Base-by-base conservation (phyloP, 2,797 vertebrate genomes). In the Danionella dracula region DNA sequence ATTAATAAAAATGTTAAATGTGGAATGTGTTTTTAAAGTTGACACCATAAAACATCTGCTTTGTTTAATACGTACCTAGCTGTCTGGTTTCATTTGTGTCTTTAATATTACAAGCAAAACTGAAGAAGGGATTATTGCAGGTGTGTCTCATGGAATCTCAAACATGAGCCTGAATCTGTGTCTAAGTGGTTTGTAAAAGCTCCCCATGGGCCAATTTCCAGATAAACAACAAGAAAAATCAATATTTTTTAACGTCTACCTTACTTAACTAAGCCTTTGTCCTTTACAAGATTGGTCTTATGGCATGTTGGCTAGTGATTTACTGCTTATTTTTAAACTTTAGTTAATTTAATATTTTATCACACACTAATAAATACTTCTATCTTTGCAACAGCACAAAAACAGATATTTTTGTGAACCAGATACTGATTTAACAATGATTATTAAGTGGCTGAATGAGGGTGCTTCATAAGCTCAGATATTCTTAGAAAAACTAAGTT, bases 221-320 rank as follows among this genome's bases (percentile, higher is more conserved):
- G 19, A 21, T 61, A 60, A 73, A 58, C 71, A 69, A 76, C 59
- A 68, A 48, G 48, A 65, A 70, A 27, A 37, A 27, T 71, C 57
- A 56, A 57, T 71, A 35, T 35, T 35, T 27, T 6, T 62, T 57
- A 72, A 75, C 76, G 51, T 62, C 45, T 16, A 3, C 3, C 78
- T 79, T 80, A 44, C 59, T 77, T 83, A 77, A 79, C 23, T 4
- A 48, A 23, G 60, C 10, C 57, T 55, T 1, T 8, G 4, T 17
- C 16, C 9, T 12, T 73, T 48, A 78, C 60, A 68, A 58, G 73
- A 70, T 72, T 45, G 50, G 5, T 21, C 40, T 10, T 29, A 11
- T 54, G 19, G 0, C 2, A 0, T 16, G 45, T 2, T 11, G 1
- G 8, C 80, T 84, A 80, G 79, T 19, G 80, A 84, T 68, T 79